Evolutionary conservation across 2,113 vertebrate genomes (phyloP), one percentile per base, ranked within the genome.

Genomic region (Cavia aperea): DNA sequence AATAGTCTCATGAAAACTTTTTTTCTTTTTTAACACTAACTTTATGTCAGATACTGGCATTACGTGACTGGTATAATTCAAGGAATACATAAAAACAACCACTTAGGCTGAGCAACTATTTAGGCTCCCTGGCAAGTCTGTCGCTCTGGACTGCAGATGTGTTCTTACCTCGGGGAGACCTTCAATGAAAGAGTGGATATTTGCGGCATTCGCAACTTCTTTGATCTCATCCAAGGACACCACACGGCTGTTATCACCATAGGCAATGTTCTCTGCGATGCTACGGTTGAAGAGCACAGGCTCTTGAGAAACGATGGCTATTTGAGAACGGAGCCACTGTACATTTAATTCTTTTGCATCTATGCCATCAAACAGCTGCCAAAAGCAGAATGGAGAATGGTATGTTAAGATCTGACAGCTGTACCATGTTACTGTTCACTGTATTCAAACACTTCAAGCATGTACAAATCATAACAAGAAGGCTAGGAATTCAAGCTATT

Each of bases 271-370:
- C 88, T 97, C 97, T 4, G 96, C 92, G 18, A 97, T 96, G 86
- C 97, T 97, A 7, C 96, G 95, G 94, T 97, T 94, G 95, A 97
- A 97, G 82, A 97, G 97, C 65, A 97, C 70, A 31, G 97, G 96
- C 82, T 98, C 97, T 91, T 96, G 97, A 46, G 97, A 96, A 72
- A 97, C 93, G 3, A 96, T 94, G 56, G 96, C 96, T 81, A 96
- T 96, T 86, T 97, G 97, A 36, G 96, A 96, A 79, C 94, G 96
- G 36, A 97, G 97, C 96, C 96, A 97, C 51, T 96, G 97, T 29
- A 97, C 81, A 2, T 97, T 97, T 72, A 97, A 18, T 24, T 93
- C 85, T 87, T 84, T 96, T 65, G 91, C 93, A 95, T 96, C 89
- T 16, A 94, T 72, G 36, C 95, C 96, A 84, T 97, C 97, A 81